Conservation (phyloP, 2,797 vertebrate species). For the Sparus aurata region DNA sequence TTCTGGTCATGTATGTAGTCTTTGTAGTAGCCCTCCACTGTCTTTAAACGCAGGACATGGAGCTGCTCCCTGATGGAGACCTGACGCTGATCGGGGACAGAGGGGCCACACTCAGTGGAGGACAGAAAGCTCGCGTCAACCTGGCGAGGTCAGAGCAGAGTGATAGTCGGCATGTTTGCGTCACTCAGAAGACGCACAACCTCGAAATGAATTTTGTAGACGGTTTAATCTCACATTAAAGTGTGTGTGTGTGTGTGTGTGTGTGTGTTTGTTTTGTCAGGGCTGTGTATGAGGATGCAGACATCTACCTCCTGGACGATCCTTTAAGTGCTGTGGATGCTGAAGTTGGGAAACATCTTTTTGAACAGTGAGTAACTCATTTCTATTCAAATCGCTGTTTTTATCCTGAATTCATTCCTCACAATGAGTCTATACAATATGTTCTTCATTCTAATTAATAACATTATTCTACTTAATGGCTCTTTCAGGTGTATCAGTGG, state of each 20-base stretch:
- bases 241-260: conserved; percentile 5
- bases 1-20: too few species aligned
- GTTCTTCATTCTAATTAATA: too few species aligned
- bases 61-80: conserved; percentile 92
- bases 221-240: background rate
- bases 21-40: conserved; percentile 69
- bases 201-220: background rate
- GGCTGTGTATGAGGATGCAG: conserved; percentile 93
- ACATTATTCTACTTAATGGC: background rate
- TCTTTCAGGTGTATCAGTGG: conserved; percentile 91
- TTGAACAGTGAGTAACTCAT: conserved; percentile 90
- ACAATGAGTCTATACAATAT: too few species aligned
- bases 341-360: conserved; percentile 92
- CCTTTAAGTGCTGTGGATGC: conserved; percentile 94
- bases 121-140: conserved; percentile 94
- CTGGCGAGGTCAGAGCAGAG: conserved; percentile 87
- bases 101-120: conserved; percentile 93
- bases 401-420: too few species aligned
- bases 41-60: conserved; percentile 87
- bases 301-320: conserved; percentile 95
- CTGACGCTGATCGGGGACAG: conserved; percentile 94
- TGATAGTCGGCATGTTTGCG: too few species aligned
- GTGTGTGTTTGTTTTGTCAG: conserved; percentile 69
- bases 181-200: background rate
- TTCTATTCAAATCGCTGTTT: background rate